A percentile compares a stretch with the other conserved stretches of the same genome.
Evolutionary conservation across 2,888 invertebrate genomes (phyloP).

Genomic region (Euzophera pinguis): DNA sequence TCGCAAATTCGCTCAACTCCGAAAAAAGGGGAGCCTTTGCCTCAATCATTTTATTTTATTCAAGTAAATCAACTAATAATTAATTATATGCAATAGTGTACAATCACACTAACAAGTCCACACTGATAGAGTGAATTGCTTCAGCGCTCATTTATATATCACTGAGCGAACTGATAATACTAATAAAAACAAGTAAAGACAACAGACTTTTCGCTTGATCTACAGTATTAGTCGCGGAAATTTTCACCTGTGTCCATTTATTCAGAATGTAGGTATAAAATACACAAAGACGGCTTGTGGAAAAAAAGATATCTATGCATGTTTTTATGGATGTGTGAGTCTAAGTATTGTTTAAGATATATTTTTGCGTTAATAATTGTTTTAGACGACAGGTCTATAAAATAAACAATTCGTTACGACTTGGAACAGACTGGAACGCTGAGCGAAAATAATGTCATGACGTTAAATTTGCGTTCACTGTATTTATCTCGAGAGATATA

Average conservation of each 20-base stretch:
- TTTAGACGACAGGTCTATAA: too few species aligned
- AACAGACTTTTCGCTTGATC: background rate
- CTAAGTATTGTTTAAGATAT: too few species aligned
- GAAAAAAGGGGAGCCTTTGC: constrained; percentile 53
- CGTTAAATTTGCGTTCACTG: too few species aligned
- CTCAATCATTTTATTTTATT: constrained; percentile 40
- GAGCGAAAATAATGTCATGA: too few species aligned
- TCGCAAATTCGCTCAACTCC: constrained; percentile 70
- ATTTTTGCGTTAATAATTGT: too few species aligned
- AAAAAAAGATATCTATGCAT: too few species aligned
- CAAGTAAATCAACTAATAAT: background rate
- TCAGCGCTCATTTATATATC: background rate
- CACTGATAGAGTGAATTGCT: background rate
- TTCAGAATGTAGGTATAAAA: too few species aligned
- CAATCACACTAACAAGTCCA: constrained; percentile 8
- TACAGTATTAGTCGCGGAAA: background rate
- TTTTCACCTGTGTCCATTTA: background rate
- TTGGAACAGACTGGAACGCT: too few species aligned
- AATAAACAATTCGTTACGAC: too few species aligned
- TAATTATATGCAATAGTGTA: background rate
- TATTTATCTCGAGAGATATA: too few species aligned
- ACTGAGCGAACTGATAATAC: background rate
- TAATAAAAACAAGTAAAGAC: background rate
- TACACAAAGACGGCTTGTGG: too few species aligned
- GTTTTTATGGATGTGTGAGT: too few species aligned